Conservation (phyloP, 2,888 invertebrate genomes). For the Liposcelis brunnea region DNA sequence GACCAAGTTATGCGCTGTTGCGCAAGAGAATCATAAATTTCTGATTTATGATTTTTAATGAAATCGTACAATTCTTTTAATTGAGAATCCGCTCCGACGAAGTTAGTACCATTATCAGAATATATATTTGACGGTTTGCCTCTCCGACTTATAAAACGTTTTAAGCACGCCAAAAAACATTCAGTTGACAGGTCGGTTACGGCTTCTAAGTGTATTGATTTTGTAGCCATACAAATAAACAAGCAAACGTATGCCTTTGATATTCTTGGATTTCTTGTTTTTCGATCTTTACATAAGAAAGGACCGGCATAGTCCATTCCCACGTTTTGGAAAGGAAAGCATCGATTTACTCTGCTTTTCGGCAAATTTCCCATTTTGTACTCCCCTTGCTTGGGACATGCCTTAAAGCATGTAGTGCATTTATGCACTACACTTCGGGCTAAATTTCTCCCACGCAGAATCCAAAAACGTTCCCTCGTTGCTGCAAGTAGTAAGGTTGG, state of each 20-base stretch:
- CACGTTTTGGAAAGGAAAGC: constrained; percentile 19
- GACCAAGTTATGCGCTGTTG: constrained; percentile 13
- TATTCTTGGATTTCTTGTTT: constrained; percentile 12
- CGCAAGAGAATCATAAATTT: constrained; percentile 9
- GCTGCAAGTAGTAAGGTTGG: no score
- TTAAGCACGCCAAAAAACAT: constrained; percentile 16
- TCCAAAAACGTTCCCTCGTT: constrained; percentile 19
- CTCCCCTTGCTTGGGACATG: constrained; percentile 13
- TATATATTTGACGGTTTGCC: constrained; percentile 16
- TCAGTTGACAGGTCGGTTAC: constrained; percentile 16
- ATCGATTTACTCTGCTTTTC: constrained; percentile 17
- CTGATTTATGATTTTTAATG: constrained; percentile 1
- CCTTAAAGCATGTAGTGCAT: constrained; percentile 20
- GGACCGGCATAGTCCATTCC: constrained; percentile 24
- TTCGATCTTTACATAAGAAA: constrained; percentile 13
- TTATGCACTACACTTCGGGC: constrained; percentile 16
- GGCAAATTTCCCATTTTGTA: constrained; percentile 23
- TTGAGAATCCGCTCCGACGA: constrained; percentile 17
- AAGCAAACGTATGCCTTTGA: constrained; percentile 16
- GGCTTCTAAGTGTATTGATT: constrained; percentile 18
- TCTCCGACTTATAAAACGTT: constrained; percentile 16
- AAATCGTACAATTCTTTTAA: constrained; percentile 10
- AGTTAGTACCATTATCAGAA: constrained; percentile 19
- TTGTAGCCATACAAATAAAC: constrained; percentile 19
- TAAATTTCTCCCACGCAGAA: constrained; percentile 17